Percentiles rank a stretch among this genome's conserved stretches.
These are phyloP conservation scores for Emydoidea blandingii DNA, from an alignment of 2,797 vertebrate species.

Conservation along the genomic window DNA sequence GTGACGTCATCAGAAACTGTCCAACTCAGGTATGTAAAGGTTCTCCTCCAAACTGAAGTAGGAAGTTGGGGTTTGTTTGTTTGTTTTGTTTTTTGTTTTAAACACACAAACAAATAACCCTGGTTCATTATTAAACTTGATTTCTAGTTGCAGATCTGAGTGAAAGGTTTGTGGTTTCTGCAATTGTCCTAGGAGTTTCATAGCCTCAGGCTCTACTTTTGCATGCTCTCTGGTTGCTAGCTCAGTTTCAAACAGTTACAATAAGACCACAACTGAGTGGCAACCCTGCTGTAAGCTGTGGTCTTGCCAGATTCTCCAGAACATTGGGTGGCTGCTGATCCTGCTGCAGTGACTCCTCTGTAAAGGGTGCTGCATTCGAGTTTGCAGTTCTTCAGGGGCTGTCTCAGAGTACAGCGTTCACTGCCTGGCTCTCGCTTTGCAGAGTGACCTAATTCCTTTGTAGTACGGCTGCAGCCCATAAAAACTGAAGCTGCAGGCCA, in stretches of 20 bases:
- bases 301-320: accelerated
- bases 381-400: not conserved
- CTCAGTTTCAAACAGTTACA: not conserved
- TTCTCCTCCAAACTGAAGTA: not conserved
- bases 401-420: not conserved
- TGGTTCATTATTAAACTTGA: not conserved
- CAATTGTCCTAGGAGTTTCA: not conserved
- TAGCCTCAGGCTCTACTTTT: not conserved
- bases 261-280: not conserved
- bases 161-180: not conserved
- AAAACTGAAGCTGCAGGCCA: not conserved
- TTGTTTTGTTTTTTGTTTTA: not conserved
- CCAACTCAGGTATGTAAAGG: not conserved
- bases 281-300: not conserved
- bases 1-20: not conserved
- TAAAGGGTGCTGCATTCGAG: not conserved
- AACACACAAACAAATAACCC: not conserved
- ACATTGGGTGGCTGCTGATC: not conserved
- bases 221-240: not conserved
- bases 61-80: not conserved
- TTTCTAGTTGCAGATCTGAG: not conserved
- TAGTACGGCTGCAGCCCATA: not conserved
- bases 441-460: not conserved
- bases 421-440: not conserved
- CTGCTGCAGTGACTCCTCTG: not conserved